Conservation (phyloP, 92 coral and sea anemone genomes). For the Micromussa lordhowensis region DNA sequence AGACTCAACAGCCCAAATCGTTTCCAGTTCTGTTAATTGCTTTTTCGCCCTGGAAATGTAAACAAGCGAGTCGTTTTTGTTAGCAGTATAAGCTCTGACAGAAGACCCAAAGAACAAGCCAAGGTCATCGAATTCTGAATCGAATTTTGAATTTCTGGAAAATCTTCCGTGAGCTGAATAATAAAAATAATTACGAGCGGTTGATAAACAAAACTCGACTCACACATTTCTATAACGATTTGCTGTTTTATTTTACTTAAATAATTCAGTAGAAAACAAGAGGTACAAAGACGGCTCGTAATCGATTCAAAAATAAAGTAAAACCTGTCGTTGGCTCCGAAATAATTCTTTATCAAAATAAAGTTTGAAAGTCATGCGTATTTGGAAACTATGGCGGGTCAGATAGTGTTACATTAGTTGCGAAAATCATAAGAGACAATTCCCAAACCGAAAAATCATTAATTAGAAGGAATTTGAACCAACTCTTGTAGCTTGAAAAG, state of each 20-base stretch:
- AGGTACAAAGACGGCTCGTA: background rate
- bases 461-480: conserved; percentile 10
- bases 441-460: background rate
- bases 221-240: background rate
- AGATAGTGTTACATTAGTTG: background rate
- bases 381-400: background rate
- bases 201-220: background rate
- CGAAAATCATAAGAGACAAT: background rate
- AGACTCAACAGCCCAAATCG: background rate
- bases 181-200: background rate
- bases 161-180: background rate
- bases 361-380: background rate
- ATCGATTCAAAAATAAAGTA: background rate
- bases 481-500: background rate
- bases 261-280: background rate
- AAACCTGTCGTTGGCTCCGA: background rate
- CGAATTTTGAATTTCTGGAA: background rate
- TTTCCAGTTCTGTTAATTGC: conserved; percentile 9
- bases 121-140: background rate
- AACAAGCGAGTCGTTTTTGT: background rate
- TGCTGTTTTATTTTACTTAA: conserved; percentile 33
- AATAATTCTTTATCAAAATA: background rate
- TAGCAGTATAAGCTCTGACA: background rate
- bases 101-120: background rate
- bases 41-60: background rate